Evolutionary conservation across 2,113 vertebrate genomes (phyloP), one percentile per base, ranked within the genome.

Genomic region (Nibea albiflora): DNA sequence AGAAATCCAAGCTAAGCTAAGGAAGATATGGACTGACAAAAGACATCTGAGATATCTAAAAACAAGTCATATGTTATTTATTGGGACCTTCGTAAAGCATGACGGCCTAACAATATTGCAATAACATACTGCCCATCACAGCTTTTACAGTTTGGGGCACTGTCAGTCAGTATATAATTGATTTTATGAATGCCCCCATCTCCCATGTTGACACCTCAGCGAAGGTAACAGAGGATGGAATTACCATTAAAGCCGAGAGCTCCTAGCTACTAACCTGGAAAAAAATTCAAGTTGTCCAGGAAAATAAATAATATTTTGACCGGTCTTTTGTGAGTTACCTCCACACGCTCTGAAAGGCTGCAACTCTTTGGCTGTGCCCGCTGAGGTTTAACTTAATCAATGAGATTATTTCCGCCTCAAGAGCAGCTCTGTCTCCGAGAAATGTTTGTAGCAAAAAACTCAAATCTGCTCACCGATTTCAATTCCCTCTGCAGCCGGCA

Each of bases 351-450:
- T 28, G 17, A 67, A 68, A 57, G 4, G 20, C 58, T n/a, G 52
- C 31, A 12, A n/a, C n/a, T 63, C 24, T 66, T 74, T 2, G 1
- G 50, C 50, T 76, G 57, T 0, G 61, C 1, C 66, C 69, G 4
- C 46, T 15, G 74, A 73, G 81, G 39, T 82, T 84, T 39, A 50
- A 66, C 80, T 74, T 39, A 56, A 84, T 77, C 69, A 75, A 67
- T 85, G 46, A 71, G 52, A 78, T 67, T 75, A 26, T 83, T 76
- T 83, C 44, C 26, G 14, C 6, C 54, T 73, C 53, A 7, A 0
- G 39, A 75, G 64, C 73, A 44, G 70, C 71, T 22, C 10, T 2
- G 26, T 70, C 44, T 20, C 0, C 0, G 0, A 73, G 47, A 57
- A 67, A 83, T 65, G 44, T 69, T 57, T 62, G 49, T 26, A 61